Evolutionary conservation across 2,797 vertebrate species (phyloP).

Genomic region (Myotis pilosus): DNA sequence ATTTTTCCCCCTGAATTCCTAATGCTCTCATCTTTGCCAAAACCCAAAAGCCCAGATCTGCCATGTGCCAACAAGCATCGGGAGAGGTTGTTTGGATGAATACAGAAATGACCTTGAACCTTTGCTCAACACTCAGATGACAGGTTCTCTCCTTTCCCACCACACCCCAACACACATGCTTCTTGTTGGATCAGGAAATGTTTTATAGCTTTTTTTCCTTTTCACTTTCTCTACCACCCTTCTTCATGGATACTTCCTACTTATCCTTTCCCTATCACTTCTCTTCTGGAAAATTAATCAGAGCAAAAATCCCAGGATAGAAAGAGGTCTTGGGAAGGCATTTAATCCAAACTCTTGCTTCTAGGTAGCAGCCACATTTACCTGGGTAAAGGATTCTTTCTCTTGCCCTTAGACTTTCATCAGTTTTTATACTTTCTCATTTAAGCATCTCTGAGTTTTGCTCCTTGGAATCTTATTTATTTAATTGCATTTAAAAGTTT

Average conservation of each 20-base stretch:
- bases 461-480: neutral
- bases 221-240: slow-evolving; percentile 21
- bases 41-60: slow-evolving; percentile 63
- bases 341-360: neutral
- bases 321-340: neutral
- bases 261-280: neutral
- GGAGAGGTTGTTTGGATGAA: slow-evolving; percentile 68
- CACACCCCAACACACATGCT: slow-evolving; percentile 56
- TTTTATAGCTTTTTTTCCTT: slow-evolving; percentile 31
- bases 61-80: slow-evolving; percentile 39
- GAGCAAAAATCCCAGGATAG: slow-evolving; percentile 57
- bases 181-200: slow-evolving; percentile 46
- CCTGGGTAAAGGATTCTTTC: neutral
- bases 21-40: slow-evolving; percentile 64
- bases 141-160: slow-evolving; percentile 59
- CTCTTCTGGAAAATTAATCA: slow-evolving; percentile 75
- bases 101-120: slow-evolving; percentile 66
- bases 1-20: slow-evolving; percentile 54
- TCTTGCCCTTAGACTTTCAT: neutral
- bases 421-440: neutral
- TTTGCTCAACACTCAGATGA: slow-evolving; percentile 65
- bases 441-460: neutral
- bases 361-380: neutral
- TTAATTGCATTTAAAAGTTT: neutral
- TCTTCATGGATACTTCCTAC: slow-evolving; percentile 1